phyloP scores from a whole-genome alignment of 2,888 invertebrate species.

The Orchesellides sinensis region DNA sequence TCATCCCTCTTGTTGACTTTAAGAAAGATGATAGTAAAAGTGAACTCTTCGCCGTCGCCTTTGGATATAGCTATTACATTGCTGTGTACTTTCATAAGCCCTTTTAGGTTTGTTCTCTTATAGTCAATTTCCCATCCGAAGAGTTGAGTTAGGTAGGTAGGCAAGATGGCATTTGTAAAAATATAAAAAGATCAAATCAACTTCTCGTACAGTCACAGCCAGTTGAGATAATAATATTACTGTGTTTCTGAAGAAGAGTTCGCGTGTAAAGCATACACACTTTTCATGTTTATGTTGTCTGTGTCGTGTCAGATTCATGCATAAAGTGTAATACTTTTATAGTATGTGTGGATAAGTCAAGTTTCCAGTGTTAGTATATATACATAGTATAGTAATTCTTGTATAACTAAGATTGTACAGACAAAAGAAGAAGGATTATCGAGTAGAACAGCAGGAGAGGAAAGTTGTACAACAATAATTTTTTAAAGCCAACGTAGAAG shows the following conservation, averaged over 20 bases:
- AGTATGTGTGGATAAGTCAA: background rate
- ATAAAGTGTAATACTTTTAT: too few species aligned
- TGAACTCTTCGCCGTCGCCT: slow-evolving; percentile 54
- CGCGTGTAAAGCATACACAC: too few species aligned
- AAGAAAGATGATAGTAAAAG: slow-evolving; percentile 50
- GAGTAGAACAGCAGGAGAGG: too few species aligned
- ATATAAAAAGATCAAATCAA: background rate
- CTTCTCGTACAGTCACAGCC: background rate
- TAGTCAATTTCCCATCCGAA: slow-evolving; percentile 28
- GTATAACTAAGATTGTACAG: too few species aligned
- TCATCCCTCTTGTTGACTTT: slow-evolving; percentile 28
- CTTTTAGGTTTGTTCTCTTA: slow-evolving; percentile 19
- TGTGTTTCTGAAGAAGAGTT: too few species aligned
- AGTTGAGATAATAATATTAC: too few species aligned
- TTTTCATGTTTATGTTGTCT: background rate
- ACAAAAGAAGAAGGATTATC: too few species aligned
- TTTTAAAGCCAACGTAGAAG: too few species aligned
- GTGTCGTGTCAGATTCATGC: too few species aligned
- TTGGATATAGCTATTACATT: too few species aligned
- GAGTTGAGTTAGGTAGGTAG: slow-evolving; percentile 28
- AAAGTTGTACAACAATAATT: too few species aligned
- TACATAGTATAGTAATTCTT: too few species aligned
- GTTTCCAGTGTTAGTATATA: background rate
- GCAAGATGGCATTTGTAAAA: background rate
- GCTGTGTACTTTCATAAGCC: slow-evolving; percentile 12